Conservation (phyloP, 2,797 vertebrate species). For the Enteromius viviparus region DNA sequence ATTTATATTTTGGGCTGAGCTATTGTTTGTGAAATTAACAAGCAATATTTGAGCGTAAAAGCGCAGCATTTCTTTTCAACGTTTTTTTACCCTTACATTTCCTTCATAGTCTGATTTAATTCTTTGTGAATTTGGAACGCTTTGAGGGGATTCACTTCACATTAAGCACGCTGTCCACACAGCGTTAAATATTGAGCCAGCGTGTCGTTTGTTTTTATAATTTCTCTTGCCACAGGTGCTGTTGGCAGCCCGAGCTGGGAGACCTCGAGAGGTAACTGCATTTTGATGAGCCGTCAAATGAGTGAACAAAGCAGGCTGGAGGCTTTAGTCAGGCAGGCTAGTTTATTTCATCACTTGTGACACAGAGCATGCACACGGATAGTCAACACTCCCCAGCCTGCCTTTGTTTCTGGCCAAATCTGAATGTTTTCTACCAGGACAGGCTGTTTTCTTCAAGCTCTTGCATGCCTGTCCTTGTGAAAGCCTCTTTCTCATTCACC, state of each 20-base stretch:
- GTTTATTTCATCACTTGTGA: conserved; percentile 68
- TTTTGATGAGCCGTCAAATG: conserved; percentile 68
- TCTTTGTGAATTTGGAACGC: conserved; percentile 75
- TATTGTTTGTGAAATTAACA: neutral
- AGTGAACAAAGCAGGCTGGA: conserved; percentile 70
- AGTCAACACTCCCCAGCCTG: conserved; percentile 29
- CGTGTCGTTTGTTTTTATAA: conserved; percentile 70
- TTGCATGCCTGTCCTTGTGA: neutral
- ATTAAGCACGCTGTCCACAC: conserved; percentile 76
- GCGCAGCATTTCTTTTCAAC: neutral
- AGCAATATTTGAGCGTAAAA: neutral
- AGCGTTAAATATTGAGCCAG: conserved; percentile 78
- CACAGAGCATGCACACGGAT: conserved; percentile 52
- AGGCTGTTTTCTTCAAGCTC: conserved; percentile 5
- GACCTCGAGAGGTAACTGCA: conserved; percentile 69
- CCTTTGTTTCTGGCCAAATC: conserved; percentile 16
- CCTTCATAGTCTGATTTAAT: conserved; percentile 70
- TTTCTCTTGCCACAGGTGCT: conserved; percentile 71
- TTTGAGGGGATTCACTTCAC: conserved; percentile 78
- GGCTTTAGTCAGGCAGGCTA: conserved; percentile 62
- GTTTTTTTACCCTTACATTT: neutral
- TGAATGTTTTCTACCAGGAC: conserved; percentile 6
- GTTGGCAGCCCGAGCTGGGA: conserved; percentile 70
- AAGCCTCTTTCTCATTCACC: conserved; percentile 1
- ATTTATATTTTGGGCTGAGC: neutral